Base-by-base conservation (phyloP, 30 jellyfish, hydroid and myxozoan genomes). In the Aurelia coerulea region DNA sequence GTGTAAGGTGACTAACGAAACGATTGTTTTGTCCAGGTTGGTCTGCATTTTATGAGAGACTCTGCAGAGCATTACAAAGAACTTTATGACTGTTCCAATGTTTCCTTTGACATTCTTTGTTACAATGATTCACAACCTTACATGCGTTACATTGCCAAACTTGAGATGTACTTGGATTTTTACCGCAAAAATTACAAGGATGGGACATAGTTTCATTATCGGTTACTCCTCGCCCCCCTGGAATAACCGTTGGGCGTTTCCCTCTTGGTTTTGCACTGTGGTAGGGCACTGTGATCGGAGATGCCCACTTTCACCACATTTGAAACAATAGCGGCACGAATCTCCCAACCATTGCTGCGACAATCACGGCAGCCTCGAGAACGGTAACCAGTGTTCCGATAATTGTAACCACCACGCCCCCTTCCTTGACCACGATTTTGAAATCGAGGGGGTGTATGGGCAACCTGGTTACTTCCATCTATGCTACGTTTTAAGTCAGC, bases 121-220 rank as follows among this genome's bases (percentile, higher is more conserved):
- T 56, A 31, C 83, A 78, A 63, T 78, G 54, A 37, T 78, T 3
- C 37, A 62, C 88, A 13, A 63, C 88, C 16, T 34, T 79, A 78
- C 88, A 78, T 35, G 65, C 37, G 35, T 85, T 33, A 60, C 88
- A 78, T 12, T 15, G 32, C 73, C 49, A 58, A 13, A 41, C 16
- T 78, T 78, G 59, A 31, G 62, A 54, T 12, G 2, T 77, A 3
- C 10, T 14, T 78, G 83, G 32, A 16, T 78, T 15, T 32, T 78
- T 78, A 18, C 88, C 88, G 62, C 86, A 78, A 56, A 23, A 60
- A 78, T 41, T 13, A 63, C 88, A 78, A n/a, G 33, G 16, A 37
- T 58, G 10, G 37, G 10, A 23, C 37, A n/a, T 79, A 32, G 88
- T 31, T 34, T 78, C 59, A 12, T 56, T 77, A 10, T 29, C 88